phyloP scores from a whole-genome alignment of 2,797 vertebrate genomes.

The Galago senegalensis region DNA sequence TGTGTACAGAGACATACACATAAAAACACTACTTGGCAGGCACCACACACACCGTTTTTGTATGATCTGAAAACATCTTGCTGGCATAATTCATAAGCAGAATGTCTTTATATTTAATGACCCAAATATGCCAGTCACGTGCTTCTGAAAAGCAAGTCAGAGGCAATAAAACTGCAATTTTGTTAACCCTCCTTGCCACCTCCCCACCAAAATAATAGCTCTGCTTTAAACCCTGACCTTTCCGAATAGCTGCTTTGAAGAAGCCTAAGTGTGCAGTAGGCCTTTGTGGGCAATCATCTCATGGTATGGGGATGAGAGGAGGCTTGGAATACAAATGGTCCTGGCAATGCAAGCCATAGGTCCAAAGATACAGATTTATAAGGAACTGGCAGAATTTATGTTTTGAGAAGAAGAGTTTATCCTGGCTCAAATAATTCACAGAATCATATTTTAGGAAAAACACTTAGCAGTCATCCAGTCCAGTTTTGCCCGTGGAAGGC shows the following conservation, averaged over 20 bases:
- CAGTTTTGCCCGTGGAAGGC: background rate
- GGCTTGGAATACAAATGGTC: background rate
- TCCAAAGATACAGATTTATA: background rate
- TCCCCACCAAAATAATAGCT: background rate
- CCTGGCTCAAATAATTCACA: background rate
- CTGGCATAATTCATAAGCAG: constrained; percentile 67
- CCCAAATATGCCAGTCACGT: constrained; percentile 57
- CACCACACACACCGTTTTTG: background rate
- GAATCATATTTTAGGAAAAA: background rate
- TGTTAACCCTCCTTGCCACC: background rate
- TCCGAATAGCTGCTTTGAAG: background rate
- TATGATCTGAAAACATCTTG: constrained; percentile 56
- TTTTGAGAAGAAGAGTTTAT: background rate
- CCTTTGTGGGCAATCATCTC: background rate
- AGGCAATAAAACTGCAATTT: constrained; percentile 3
- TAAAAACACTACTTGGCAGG: constrained; percentile 47
- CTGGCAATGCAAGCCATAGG: background rate
- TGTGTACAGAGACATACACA: background rate
- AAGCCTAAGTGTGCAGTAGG: background rate
- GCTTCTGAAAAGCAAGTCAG: constrained; percentile 56
- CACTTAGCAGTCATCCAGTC: background rate
- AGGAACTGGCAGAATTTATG: background rate
- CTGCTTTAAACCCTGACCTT: constrained; percentile 24
- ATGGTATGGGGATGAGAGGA: background rate
- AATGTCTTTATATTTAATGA: constrained; percentile 63